Evolutionary conservation across 2,113 vertebrate species (phyloP), one percentile per base, ranked within the genome.

Genomic region (Cariama cristata): DNA sequence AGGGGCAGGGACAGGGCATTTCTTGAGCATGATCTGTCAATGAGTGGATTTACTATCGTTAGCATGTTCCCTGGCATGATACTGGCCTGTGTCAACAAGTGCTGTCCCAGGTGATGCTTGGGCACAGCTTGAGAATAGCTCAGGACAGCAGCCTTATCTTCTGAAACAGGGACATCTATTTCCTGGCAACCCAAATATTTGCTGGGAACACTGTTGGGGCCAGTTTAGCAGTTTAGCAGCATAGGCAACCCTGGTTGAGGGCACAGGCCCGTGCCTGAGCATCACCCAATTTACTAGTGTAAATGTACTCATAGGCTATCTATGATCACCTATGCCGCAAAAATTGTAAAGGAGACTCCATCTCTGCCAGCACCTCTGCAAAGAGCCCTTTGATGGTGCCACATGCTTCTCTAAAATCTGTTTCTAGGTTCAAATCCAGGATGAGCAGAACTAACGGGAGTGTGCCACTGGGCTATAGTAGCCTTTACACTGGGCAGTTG

Each of bases 31-130:
- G 26, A 38, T 7, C 40, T 40, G 42, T 12, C 49, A 33, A 40
- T 6, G 33, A 38, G 5, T 4, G 38, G 52, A 33, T 45, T 69
- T 9, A 35, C 11, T 68, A 8, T 4, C 40, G 18, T 11, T 49
- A 52, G 0, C 0, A 0, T 12, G 32, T 21, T 45, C 45, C 40
- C 21, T 32, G 67, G 30, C 6, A 3, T 24, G 27, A 45, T 9
- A 5, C 40, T 14, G 49, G 38, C 6, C 24, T n/a, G 18, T 13
- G 50, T 24, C 62, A 80, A 14, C 38, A 30, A 35, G 26, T 18
- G 26, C 26, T 59, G 73, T 38, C 66, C 35, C 44, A 35, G 24
- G 45, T 13, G 20, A 38, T 1, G 4, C 47, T 38, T 72, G 64
- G 33, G 20, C 49, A 63, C 23, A 28, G 9, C 35, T 38, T 55